Percentiles rank a stretch among this genome's conserved stretches.
Conservation (phyloP, 2,797 vertebrate species). For the Columba guinea region DNA sequence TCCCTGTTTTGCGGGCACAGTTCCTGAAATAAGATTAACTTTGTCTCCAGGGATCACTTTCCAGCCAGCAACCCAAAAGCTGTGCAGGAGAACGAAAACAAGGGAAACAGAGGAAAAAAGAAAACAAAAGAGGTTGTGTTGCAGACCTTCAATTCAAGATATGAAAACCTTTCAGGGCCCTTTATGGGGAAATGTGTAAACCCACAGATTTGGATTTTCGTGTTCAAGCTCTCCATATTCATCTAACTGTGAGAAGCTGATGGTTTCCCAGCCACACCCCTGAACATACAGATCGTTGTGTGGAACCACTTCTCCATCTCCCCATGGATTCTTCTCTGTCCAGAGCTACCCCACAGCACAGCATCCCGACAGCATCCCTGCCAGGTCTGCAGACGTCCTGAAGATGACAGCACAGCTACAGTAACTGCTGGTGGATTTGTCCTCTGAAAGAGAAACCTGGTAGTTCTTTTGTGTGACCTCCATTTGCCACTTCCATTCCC, state of each 20-base stretch:
- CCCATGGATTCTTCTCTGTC: background rate
- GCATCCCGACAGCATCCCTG: background rate
- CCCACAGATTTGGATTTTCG: background rate
- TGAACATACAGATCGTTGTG: background rate
- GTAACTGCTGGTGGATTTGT: background rate
- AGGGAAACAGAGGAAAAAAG: background rate
- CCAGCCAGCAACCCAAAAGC: slow-evolving; percentile 25
- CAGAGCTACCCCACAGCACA: background rate
- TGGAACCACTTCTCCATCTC: background rate
- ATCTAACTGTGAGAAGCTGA: background rate
- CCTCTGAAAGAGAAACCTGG: background rate
- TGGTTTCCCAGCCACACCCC: fast-evolving
- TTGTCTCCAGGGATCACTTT: slow-evolving; percentile 47
- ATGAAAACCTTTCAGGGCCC: background rate
- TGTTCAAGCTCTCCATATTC: background rate
- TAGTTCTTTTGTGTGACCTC: background rate
- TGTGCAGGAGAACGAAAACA: background rate
- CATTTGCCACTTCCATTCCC: background rate
- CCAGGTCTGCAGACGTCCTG: background rate
- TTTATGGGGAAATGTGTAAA: background rate
- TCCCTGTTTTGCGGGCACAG: background rate
- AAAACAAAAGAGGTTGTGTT: background rate
- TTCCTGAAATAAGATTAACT: slow-evolving; percentile 57
- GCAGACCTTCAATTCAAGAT: background rate
- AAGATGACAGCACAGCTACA: background rate